Evolutionary conservation across 2,113 vertebrate genomes (phyloP).

Genomic region (Melanostigma gelatinosum): DNA sequence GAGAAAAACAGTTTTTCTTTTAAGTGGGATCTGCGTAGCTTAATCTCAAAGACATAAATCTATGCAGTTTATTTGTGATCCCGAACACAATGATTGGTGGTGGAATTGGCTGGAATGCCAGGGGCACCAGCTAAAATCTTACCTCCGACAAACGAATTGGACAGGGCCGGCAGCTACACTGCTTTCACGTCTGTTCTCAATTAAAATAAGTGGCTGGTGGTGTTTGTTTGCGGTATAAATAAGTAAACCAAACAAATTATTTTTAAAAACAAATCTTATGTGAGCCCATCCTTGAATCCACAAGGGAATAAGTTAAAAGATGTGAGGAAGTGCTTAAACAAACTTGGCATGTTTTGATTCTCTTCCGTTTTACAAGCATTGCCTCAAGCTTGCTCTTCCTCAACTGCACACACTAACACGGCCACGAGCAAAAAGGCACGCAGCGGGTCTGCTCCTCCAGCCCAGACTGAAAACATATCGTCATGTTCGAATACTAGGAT

Average conservation of each 20-base stretch:
- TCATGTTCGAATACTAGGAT: slow-evolving; percentile 51
- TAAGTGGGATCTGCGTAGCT: too few relatives aligned
- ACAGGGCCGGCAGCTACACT: background rate
- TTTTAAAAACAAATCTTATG: slow-evolving; percentile 8
- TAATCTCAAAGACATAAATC: background rate
- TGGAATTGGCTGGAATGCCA: background rate
- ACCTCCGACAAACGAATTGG: background rate
- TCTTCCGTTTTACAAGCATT: slow-evolving; percentile 34
- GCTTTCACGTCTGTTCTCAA: slow-evolving; percentile 30
- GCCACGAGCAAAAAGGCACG: slow-evolving; percentile 32
- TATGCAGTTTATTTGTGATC: background rate
- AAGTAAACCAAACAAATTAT: slow-evolving; percentile 40
- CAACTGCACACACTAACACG: background rate
- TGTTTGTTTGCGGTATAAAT: slow-evolving; percentile 41
- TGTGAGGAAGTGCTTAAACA: slow-evolving; percentile 41
- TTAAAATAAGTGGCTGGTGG: slow-evolving; percentile 16
- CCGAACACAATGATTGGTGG: background rate
- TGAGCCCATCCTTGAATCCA: slow-evolving; percentile 32
- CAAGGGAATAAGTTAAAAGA: slow-evolving; percentile 38
- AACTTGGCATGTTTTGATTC: slow-evolving; percentile 59
- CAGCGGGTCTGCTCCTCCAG: slow-evolving; percentile 41
- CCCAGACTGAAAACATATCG: slow-evolving; percentile 60
- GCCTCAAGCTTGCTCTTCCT: slow-evolving; percentile 45
- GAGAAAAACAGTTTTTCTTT: too few relatives aligned
- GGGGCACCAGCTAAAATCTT: background rate